Conservation (phyloP, 2,797 vertebrate species). For the Gymnocypris eckloni region DNA sequence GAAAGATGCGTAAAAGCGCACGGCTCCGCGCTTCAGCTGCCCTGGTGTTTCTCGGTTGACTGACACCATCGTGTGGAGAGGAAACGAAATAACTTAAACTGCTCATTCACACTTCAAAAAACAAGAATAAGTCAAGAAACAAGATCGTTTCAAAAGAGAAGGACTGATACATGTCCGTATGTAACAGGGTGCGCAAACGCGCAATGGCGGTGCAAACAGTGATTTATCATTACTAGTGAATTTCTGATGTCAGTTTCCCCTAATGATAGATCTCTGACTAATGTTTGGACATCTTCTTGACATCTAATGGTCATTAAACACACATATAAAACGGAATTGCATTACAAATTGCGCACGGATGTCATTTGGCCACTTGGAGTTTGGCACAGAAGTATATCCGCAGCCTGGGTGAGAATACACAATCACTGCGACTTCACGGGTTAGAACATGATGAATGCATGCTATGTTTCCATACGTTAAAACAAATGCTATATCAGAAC, state of each 20-base stretch:
- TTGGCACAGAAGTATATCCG: not conserved
- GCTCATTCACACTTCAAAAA: not conserved
- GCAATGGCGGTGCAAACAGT: constrained; percentile 6
- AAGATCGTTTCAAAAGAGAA: not conserved
- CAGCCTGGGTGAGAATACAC: not conserved
- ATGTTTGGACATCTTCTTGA: not conserved
- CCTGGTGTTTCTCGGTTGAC: constrained; percentile 45
- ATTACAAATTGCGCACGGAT: not conserved
- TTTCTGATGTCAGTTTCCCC: not conserved
- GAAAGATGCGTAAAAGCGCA: constrained; percentile 28
- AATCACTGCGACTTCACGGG: not conserved
- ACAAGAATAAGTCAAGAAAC: not conserved
- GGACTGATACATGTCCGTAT: not conserved
- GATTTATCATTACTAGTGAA: not conserved
- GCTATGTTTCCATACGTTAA: not conserved
- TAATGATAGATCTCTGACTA: not conserved
- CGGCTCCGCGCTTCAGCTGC: constrained; percentile 12
- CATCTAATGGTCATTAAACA: too few relatives aligned
- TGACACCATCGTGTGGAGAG: constrained; percentile 53
- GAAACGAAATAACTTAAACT: not conserved
- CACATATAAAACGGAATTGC: not conserved
- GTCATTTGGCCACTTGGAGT: constrained; percentile 19
- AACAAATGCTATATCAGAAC: not conserved
- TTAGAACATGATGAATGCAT: not conserved
- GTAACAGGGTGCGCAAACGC: not conserved